Percentiles rank a stretch among this genome's conserved stretches.
Conservation (phyloP, 2,113 vertebrate genomes). For the Gymnogyps californianus region DNA sequence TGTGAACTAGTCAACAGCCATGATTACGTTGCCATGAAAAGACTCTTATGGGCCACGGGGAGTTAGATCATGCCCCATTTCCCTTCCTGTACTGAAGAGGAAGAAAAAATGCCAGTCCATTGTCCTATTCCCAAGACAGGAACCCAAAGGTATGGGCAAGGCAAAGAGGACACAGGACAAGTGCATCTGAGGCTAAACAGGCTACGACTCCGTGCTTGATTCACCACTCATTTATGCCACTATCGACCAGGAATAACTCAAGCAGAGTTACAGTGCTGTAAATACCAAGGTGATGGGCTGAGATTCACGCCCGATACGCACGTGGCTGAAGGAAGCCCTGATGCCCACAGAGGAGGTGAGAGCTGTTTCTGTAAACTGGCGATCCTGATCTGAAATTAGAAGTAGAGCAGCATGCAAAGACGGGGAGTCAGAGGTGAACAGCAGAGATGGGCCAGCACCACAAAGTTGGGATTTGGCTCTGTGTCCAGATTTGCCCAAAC, state of each 20-base stretch:
- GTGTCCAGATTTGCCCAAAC: background rate
- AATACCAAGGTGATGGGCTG: background rate
- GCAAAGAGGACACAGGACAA: background rate
- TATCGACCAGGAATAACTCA: background rate
- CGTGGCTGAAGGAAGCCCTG: background rate
- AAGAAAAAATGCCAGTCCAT: background rate
- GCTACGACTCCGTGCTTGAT: fast-evolving
- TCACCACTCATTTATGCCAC: background rate
- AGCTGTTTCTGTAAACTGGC: background rate
- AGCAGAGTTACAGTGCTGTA: background rate
- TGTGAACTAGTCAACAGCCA: background rate
- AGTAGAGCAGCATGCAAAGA: background rate
- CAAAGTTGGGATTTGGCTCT: background rate
- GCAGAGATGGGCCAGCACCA: background rate
- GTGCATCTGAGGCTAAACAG: background rate
- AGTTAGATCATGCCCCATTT: background rate
- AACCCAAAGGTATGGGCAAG: background rate
- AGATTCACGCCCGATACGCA: background rate
- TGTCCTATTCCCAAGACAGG: background rate
- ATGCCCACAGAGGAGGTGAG: background rate
- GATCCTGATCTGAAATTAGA: background rate
- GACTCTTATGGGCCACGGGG: background rate
- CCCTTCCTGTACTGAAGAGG: background rate
- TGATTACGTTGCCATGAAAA: background rate
- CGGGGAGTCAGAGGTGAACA: background rate